Conservation (phyloP, 2,888 invertebrate species). For the Acanthosepion pharaonis region DNA sequence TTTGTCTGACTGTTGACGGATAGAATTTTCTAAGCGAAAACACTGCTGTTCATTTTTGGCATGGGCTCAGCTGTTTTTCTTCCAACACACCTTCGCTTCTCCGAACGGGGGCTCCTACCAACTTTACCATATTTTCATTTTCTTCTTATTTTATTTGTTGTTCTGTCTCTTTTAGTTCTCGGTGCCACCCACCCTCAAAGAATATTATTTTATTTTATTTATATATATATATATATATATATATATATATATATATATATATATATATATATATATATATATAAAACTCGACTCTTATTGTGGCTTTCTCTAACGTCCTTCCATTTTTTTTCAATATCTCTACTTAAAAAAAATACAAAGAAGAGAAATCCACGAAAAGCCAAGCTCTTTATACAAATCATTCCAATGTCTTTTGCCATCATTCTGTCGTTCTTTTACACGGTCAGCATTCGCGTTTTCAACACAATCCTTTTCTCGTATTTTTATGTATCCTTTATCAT, state of each 20-base stretch:
- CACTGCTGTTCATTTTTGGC: not conserved
- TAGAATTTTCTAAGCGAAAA: slow-evolving; percentile 2
- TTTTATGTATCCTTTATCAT: not conserved
- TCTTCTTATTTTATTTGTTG: not conserved
- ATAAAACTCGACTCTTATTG: not conserved
- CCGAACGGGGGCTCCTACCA: not conserved
- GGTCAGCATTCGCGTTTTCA: too few species aligned
- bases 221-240: not conserved
- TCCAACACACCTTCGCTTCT: not conserved
- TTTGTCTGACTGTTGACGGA: not conserved
- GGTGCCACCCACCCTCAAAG: not conserved
- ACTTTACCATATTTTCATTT: not conserved
- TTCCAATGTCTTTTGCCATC: too few species aligned
- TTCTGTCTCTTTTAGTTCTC: not conserved
- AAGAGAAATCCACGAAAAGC: too few species aligned
- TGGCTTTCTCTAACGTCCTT: not conserved
- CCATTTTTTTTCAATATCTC: not conserved
- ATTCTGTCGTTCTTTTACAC: not conserved
- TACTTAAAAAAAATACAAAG: not conserved
- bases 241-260: too few species aligned
- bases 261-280: too few species aligned
- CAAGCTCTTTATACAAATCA: too few species aligned
- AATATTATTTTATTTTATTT: not conserved
- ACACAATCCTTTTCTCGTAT: not conserved
- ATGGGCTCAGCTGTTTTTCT: not conserved